phyloP scores from a whole-genome alignment of 2,113 vertebrate species.

The Ciconia stormi region DNA sequence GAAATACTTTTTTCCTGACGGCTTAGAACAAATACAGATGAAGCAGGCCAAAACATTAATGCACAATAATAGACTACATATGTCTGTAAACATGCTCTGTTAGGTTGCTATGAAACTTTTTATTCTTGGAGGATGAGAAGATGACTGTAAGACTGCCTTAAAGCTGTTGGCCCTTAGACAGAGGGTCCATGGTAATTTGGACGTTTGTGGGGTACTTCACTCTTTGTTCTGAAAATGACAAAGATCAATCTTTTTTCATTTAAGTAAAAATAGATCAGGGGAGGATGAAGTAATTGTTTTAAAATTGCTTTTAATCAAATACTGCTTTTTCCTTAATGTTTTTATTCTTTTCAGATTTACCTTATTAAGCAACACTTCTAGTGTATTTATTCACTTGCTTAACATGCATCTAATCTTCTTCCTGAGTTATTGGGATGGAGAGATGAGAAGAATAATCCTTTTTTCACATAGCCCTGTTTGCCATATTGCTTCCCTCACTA shows the following conservation, averaged over 20 bases:
- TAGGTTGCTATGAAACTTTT: slow-evolving; percentile 57
- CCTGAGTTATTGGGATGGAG: neutral
- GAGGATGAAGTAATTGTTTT: neutral
- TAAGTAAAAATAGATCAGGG: neutral
- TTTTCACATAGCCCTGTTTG: neutral
- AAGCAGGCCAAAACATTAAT: slow-evolving; percentile 36
- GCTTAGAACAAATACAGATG: slow-evolving; percentile 31
- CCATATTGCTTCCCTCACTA: neutral
- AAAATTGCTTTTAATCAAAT: neutral
- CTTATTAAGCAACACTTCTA: slow-evolving; percentile 1
- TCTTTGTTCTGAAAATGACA: neutral
- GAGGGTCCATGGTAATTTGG: neutral
- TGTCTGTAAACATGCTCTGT: slow-evolving; percentile 52
- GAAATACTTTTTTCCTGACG: slow-evolving; percentile 18
- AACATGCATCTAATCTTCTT: neutral
- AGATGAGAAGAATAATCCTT: neutral
- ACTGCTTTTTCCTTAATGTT: neutral
- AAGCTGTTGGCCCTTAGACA: neutral
- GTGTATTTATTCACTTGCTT: neutral
- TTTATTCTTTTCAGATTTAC: slow-evolving; percentile 31
- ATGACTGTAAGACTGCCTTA: neutral
- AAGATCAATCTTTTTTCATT: neutral
- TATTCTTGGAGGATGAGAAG: neutral
- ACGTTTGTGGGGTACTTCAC: neutral
- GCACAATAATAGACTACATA: slow-evolving; percentile 1